A percentile compares a stretch with the other conserved stretches of the same genome.
Conservation (phyloP, 2,797 vertebrate genomes). For the Clamator glandarius region DNA sequence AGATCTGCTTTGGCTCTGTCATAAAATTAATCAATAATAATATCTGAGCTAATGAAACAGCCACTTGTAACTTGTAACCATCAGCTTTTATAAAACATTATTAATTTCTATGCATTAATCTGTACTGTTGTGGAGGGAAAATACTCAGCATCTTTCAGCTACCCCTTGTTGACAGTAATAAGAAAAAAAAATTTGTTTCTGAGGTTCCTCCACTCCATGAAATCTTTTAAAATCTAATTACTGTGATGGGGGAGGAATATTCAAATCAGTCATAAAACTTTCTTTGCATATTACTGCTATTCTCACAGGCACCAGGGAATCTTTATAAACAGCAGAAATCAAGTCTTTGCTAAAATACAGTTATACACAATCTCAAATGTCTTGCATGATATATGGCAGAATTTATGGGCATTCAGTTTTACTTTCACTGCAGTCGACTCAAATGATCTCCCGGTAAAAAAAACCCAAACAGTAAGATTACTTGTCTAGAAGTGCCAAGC, state of each 20-base stretch:
- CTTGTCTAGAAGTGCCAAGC: not conserved
- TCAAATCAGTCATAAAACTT: not conserved
- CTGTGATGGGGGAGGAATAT: not conserved
- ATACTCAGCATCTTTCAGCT: not conserved
- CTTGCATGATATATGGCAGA: not conserved
- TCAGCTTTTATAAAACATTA: conserved; percentile 4
- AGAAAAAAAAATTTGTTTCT: not conserved
- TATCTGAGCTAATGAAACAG: conserved; percentile 36
- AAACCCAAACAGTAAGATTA: not conserved
- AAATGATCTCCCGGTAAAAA: not conserved
- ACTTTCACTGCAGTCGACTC: not conserved
- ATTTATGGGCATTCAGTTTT: not conserved
- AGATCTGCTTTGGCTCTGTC: not conserved
- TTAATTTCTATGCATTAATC: conserved; percentile 29
- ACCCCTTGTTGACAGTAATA: not conserved
- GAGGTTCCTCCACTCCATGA: not conserved
- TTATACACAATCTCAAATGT: not conserved
- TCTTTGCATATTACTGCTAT: not conserved
- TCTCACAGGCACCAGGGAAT: not conserved
- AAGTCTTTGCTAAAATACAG: not conserved
- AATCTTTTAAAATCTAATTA: conserved; percentile 33
- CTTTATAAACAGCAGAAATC: conserved; percentile 15
- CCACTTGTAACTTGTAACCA: not conserved
- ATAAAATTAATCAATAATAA: conserved; percentile 38
- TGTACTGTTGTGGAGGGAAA: not conserved